These are phyloP conservation scores for Hyposoter didymator DNA, from an alignment of 2,888 invertebrate species.

Conservation along the genomic window DNA sequence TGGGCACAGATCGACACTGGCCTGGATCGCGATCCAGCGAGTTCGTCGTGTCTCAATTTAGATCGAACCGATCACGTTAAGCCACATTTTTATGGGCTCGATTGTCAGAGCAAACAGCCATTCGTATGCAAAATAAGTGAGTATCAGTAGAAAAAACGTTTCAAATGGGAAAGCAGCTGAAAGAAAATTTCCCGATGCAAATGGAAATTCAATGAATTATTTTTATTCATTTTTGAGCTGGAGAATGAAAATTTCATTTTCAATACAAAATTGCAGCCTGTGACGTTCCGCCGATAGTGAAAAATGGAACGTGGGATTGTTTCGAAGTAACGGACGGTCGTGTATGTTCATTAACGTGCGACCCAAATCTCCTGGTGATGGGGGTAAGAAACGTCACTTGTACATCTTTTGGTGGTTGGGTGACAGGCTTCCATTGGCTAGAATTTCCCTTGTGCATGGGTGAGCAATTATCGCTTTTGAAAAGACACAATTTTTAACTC, in stretches of 20 bases:
- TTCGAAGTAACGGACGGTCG: slow-evolving; percentile 59
- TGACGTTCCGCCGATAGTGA: slow-evolving; percentile 70
- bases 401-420: slow-evolving; percentile 67
- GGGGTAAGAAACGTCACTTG: slow-evolving; percentile 72
- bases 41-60: slow-evolving; percentile 85
- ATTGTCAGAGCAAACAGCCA: slow-evolving; percentile 85
- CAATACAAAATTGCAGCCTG: slow-evolving; percentile 62
- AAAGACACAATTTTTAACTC: too few species aligned
- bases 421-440: slow-evolving; percentile 71
- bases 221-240: background rate
- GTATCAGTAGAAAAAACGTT: slow-evolving; percentile 9
- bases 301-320: slow-evolving; percentile 74
- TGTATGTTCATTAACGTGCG: slow-evolving; percentile 69
- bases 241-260: background rate
- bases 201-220: background rate
- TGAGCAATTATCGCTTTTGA: slow-evolving; percentile 5
- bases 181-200: background rate
- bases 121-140: slow-evolving; percentile 83
- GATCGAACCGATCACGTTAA: slow-evolving; percentile 85
- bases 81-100: slow-evolving; percentile 85
- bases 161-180: background rate
- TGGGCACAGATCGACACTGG: slow-evolving; percentile 81
- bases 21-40: slow-evolving; percentile 84
- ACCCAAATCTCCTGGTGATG: slow-evolving; percentile 69
- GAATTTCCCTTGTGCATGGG: slow-evolving; percentile 76